These are phyloP conservation scores for Herminia tarsipennalis DNA, from an alignment of 2,888 invertebrate genomes.

Conservation along the genomic window DNA sequence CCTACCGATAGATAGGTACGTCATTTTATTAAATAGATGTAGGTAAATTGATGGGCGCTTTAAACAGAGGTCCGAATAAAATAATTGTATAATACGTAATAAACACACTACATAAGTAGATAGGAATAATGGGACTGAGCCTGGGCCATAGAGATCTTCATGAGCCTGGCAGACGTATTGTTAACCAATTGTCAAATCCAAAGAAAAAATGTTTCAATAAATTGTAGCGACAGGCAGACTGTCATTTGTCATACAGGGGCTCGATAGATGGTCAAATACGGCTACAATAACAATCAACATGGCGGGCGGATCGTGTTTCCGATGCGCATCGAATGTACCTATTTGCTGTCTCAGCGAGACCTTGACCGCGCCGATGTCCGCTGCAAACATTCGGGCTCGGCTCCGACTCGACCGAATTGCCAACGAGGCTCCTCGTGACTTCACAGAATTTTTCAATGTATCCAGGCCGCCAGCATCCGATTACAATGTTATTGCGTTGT, in stretches of 20 bases:
- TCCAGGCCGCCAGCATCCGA: conserved; percentile 53
- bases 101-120: no score
- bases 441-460: conserved; percentile 57
- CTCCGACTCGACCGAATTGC: conserved; percentile 46
- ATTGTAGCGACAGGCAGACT: conserved; percentile 1
- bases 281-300: conserved; percentile 48
- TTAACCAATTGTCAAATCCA: no score
- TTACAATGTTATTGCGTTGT: conserved; percentile 58
- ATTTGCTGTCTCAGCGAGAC: conserved; percentile 65
- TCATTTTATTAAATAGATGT: no score
- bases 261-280: conserved; percentile 45
- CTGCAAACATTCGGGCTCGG: conserved; percentile 50
- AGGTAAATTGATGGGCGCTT: no score
- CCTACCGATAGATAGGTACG: no score
- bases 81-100: no score
- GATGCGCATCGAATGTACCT: conserved; percentile 61
- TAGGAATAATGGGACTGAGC: no score
- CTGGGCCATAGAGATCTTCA: no score
- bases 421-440: conserved; percentile 63
- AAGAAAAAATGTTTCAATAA: neutral
- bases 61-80: no score
- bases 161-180: no score
- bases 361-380: conserved; percentile 68
- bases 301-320: conserved; percentile 57
- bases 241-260: conserved; percentile 8